Evolutionary conservation across 2,113 vertebrate genomes (phyloP).

Genomic region (Oryzias celebensis): DNA sequence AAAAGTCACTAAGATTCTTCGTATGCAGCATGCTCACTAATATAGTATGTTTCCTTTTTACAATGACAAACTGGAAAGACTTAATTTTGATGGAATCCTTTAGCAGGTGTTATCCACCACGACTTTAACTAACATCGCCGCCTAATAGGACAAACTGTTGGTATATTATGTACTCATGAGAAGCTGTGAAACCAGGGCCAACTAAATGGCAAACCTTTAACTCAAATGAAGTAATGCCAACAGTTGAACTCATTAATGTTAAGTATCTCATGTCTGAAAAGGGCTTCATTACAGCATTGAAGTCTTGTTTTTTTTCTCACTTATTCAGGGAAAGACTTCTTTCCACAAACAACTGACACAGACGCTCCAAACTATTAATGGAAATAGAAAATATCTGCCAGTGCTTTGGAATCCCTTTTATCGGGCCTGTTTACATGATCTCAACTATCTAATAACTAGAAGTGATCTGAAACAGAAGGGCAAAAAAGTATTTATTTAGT

Average conservation of each 20-base stretch:
- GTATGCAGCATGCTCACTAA: background rate
- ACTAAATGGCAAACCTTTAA: too few species aligned
- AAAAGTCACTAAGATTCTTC: background rate
- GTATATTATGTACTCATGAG: too few species aligned
- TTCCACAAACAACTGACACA: conserved; percentile 1
- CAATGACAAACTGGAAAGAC: background rate
- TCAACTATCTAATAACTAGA: too few species aligned
- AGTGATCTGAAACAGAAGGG: too few species aligned
- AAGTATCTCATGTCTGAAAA: background rate
- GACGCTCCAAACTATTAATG: conserved; percentile 6
- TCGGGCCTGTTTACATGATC: too few species aligned
- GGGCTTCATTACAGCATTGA: background rate
- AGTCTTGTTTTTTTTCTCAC: background rate
- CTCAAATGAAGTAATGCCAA: too few species aligned
- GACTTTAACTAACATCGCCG: too few species aligned
- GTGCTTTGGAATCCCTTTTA: background rate
- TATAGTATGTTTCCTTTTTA: background rate
- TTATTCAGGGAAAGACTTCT: background rate
- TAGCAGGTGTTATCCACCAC: too few species aligned
- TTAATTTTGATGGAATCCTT: too few species aligned
- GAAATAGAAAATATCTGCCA: conserved; percentile 16
- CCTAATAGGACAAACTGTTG: too few species aligned
- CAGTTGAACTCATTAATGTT: background rate
- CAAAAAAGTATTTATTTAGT: too few species aligned
- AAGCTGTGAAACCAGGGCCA: too few species aligned